These are phyloP conservation scores for Catagonus wagneri DNA, from an alignment of 2,113 vertebrate genomes.

Conservation along the genomic window DNA sequence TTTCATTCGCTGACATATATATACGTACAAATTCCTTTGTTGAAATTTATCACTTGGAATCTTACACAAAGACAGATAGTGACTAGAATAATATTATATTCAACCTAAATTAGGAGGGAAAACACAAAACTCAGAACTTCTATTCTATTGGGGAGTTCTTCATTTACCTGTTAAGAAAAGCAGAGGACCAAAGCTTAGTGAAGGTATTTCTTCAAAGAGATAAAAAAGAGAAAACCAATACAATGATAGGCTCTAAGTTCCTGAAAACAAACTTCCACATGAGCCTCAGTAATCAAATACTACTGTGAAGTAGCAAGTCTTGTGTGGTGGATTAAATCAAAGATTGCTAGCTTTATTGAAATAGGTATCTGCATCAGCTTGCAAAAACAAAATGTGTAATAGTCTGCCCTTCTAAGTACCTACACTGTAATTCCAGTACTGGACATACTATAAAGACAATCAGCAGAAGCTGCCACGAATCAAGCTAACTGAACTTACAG, in stretches of 20 bases:
- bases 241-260: neutral
- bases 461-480: slow-evolving; percentile 21
- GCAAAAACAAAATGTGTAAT: neutral
- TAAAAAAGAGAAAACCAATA: slow-evolving; percentile 15
- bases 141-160: neutral
- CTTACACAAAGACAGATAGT: neutral
- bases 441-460: neutral
- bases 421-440: neutral
- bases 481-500: neutral
- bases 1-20: slow-evolving; percentile 46
- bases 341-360: neutral
- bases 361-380: neutral
- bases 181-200: neutral
- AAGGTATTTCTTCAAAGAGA: neutral
- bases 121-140: slow-evolving; percentile 12
- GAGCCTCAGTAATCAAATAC: neutral
- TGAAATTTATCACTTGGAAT: slow-evolving; percentile 36
- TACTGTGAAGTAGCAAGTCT: neutral
- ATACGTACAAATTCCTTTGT: neutral
- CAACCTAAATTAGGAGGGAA: neutral
- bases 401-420: neutral
- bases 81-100: slow-evolving; percentile 1
- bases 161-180: slow-evolving; percentile 49
- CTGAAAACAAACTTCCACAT: slow-evolving; percentile 22
- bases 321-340: neutral